phyloP scores from a whole-genome alignment of 2,888 invertebrate genomes.

The Aethes cnicana region DNA sequence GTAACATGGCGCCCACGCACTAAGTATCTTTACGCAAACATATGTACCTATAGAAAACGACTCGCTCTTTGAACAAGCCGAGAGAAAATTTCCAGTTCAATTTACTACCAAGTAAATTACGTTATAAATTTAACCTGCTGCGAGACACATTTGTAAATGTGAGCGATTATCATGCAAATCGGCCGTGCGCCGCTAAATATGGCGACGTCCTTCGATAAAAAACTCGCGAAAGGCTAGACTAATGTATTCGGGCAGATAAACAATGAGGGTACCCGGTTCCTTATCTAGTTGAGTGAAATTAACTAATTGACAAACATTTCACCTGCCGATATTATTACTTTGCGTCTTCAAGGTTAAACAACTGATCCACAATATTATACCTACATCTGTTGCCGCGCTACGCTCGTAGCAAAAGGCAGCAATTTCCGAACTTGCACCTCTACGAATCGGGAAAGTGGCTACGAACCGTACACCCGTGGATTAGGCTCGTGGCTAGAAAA shows the following conservation, averaged over 20 bases:
- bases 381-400: too few species aligned
- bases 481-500: too few species aligned
- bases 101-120: constrained; percentile 32
- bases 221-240: constrained; percentile 41
- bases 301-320: constrained; percentile 45
- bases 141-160: constrained; percentile 43
- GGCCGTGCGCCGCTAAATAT: constrained; percentile 36
- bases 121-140: constrained; percentile 40
- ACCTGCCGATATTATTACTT: constrained; percentile 2
- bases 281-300: constrained; percentile 44
- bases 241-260: constrained; percentile 48
- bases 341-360: neutral
- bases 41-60: too few species aligned
- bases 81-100: constrained; percentile 40
- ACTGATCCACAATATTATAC: too few species aligned
- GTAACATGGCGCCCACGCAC: too few species aligned
- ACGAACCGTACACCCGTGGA: too few species aligned
- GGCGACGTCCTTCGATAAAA: constrained; percentile 32
- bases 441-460: too few species aligned
- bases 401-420: too few species aligned
- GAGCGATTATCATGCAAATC: constrained; percentile 58
- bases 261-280: constrained; percentile 41
- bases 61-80: constrained; percentile 29
- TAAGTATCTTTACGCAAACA: too few species aligned
- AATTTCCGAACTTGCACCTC: too few species aligned